phyloP scores from a whole-genome alignment of 1,140 invertebrate species.

The Hyles euphorbiae region DNA sequence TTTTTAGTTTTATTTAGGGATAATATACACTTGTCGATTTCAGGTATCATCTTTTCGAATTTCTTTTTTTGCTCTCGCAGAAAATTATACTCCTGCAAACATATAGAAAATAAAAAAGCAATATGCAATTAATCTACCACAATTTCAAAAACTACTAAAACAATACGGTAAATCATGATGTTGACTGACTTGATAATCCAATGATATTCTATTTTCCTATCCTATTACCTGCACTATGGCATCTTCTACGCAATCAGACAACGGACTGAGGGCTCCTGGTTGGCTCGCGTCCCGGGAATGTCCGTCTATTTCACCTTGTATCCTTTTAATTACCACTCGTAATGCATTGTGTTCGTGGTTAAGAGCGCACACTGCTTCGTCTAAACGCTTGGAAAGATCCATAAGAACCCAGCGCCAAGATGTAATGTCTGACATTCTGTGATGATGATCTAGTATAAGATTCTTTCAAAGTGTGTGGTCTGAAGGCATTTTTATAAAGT shows the following conservation, averaged over 20 bases:
- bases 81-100: constrained; percentile 46
- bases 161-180: too few relatives aligned
- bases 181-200: too few relatives aligned
- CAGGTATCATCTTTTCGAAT: constrained; percentile 45
- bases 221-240: constrained; percentile 47
- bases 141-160: too few relatives aligned
- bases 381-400: constrained; percentile 48
- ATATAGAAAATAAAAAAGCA: too few relatives aligned
- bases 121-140: too few relatives aligned
- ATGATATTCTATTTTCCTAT: too few relatives aligned
- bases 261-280: constrained; percentile 45
- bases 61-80: constrained; percentile 48
- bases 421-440: constrained; percentile 55
- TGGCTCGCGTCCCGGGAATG: constrained; percentile 30
- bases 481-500: too few relatives aligned
- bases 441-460: neutral
- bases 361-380: constrained; percentile 40
- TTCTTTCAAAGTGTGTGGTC: too few relatives aligned
- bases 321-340: constrained; percentile 39
- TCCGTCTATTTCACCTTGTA: constrained; percentile 39
- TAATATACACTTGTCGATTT: constrained; percentile 39
- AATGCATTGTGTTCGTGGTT: constrained; percentile 52
- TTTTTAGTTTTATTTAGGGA: constrained; percentile 43
- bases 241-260: constrained; percentile 47
- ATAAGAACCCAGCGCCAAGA: constrained; percentile 63